A percentile compares a stretch with the other conserved stretches of the same genome.
These are phyloP conservation scores for Pseudeuparius sepicola DNA, from an alignment of 2,888 invertebrate species.

Conservation along the genomic window DNA sequence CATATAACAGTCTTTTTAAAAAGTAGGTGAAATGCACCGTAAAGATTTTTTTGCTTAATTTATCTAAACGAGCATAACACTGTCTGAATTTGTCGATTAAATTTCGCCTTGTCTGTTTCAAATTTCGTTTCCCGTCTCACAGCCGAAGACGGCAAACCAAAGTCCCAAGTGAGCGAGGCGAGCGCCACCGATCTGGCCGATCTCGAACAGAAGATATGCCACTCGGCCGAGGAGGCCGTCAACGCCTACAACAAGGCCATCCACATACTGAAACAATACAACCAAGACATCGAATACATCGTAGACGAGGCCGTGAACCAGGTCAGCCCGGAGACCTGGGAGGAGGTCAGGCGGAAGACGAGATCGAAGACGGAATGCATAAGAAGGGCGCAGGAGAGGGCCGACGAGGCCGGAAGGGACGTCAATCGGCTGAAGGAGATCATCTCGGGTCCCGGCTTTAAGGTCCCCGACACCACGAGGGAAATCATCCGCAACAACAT, in stretches of 20 bases:
- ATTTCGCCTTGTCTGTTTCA: no score
- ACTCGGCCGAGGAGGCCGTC: conserved; percentile 52
- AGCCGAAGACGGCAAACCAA: conserved; percentile 26
- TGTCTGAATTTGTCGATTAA: no score
- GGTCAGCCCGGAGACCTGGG: conserved; percentile 47
- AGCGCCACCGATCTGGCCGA: conserved; percentile 42
- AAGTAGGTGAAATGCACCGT: no score
- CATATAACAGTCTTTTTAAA: no score
- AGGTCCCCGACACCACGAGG: conserved; percentile 38
- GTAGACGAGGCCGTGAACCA: conserved; percentile 55
- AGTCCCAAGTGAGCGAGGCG: conserved; percentile 33
- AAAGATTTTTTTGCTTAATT: no score
- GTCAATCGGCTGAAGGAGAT: conserved; percentile 38
- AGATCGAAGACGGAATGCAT: conserved; percentile 47
- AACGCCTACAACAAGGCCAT: conserved; percentile 57
- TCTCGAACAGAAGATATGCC: conserved; percentile 46
- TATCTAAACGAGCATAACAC: no score
- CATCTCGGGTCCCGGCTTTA: conserved; percentile 36
- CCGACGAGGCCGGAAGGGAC: conserved; percentile 35
- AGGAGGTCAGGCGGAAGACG: conserved; percentile 47
- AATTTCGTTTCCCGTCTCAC: no score
- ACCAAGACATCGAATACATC: conserved; percentile 44
- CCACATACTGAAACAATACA: conserved; percentile 47
- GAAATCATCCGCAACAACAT: conserved; percentile 47
- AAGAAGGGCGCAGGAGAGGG: conserved; percentile 48